Percentiles rank a stretch among this genome's conserved stretches.
Conservation (phyloP, 92 coral and sea anemone genomes). For the Umimayanthus kanabou region DNA sequence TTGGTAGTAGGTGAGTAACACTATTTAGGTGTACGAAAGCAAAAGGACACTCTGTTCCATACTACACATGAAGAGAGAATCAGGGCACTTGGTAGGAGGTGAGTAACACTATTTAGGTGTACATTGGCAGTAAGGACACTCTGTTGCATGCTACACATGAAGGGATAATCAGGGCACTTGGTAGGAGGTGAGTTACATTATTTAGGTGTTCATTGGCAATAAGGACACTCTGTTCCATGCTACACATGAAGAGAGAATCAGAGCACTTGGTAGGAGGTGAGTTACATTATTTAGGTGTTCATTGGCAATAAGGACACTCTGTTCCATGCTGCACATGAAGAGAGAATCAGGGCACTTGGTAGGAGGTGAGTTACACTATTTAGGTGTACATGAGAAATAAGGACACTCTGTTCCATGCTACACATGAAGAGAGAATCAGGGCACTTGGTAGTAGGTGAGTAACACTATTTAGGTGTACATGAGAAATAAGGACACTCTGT, state of each 20-base stretch:
- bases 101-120: neutral
- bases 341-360: slow-evolving; percentile 55
- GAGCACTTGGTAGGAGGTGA: slow-evolving; percentile 64
- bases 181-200: slow-evolving; percentile 43
- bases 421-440: slow-evolving; percentile 75
- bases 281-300: too few species aligned
- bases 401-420: slow-evolving; percentile 69
- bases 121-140: too few species aligned
- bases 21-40: neutral
- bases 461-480: neutral
- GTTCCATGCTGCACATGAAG: slow-evolving; percentile 60
- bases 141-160: slow-evolving; percentile 67
- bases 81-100: slow-evolving; percentile 66
- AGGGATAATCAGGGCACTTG: slow-evolving; percentile 68
- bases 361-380: too few species aligned
- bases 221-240: slow-evolving; percentile 52
- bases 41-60: slow-evolving; percentile 37
- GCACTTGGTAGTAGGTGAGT: slow-evolving; percentile 64
- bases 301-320: slow-evolving; percentile 10
- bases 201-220: too few species aligned
- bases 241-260: slow-evolving; percentile 65
- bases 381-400: slow-evolving; percentile 63
- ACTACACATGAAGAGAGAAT: slow-evolving; percentile 79
- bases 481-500: neutral
- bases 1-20: slow-evolving; percentile 55